These are phyloP conservation scores for Sarcophaga rosellei DNA, from an alignment of 2,888 invertebrate genomes.

Conservation along the genomic window DNA sequence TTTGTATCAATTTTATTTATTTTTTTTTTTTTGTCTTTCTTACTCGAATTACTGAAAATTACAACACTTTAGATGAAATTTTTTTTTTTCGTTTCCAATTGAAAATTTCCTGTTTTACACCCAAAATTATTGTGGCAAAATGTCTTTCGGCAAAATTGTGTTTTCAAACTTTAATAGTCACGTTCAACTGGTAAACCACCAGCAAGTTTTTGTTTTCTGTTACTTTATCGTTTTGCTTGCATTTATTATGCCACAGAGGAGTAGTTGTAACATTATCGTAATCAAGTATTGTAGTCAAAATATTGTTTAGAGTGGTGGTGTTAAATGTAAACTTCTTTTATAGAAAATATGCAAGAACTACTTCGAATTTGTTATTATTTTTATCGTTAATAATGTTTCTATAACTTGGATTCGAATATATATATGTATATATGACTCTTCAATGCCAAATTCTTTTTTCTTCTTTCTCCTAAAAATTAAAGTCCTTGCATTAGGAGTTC, in stretches of 20 bases:
- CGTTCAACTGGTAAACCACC: constrained; percentile 23
- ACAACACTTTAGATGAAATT: constrained; percentile 19
- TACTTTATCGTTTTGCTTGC: too few species aligned
- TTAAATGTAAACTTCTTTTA: too few species aligned
- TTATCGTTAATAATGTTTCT: too few species aligned
- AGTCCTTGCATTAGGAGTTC: too few species aligned
- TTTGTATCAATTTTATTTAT: not conserved
- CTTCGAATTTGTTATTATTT: too few species aligned
- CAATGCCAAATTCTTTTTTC: too few species aligned
- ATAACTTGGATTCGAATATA: too few species aligned
- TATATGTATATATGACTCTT: too few species aligned
- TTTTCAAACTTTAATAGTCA: constrained; percentile 26
- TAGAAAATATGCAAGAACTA: too few species aligned
- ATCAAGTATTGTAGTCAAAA: too few species aligned
- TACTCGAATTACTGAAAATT: not conserved
- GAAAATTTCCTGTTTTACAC: constrained; percentile 44
- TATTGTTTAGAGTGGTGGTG: too few species aligned
- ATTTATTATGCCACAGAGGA: not conserved
- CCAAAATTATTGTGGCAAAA: constrained; percentile 21
- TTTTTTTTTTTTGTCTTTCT: not conserved
- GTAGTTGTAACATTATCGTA: not conserved
- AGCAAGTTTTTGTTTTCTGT: not conserved
- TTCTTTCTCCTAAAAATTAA: too few species aligned
- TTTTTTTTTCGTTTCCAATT: constrained; percentile 19
- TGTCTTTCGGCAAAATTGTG: constrained; percentile 14